Conservation (phyloP, 2,888 invertebrate species). For the Hartigia nigra region DNA sequence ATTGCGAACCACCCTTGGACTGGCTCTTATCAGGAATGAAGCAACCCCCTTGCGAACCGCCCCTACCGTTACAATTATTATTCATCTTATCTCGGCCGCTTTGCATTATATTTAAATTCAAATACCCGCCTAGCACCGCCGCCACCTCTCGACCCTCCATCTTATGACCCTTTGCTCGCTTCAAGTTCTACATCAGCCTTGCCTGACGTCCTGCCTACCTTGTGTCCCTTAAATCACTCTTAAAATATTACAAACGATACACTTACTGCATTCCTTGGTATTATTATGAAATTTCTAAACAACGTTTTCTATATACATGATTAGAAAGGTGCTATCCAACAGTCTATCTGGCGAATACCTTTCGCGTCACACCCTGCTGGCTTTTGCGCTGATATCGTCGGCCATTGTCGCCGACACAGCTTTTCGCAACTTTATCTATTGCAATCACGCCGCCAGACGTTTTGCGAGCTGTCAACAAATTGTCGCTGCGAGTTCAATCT, state of each 20-base stretch:
- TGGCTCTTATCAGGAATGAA: slow-evolving; percentile 46
- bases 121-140: slow-evolving; percentile 29
- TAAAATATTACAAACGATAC: not conserved
- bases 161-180: not conserved
- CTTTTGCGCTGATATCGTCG: not conserved
- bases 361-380: not conserved
- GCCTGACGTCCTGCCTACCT: slow-evolving; percentile 8
- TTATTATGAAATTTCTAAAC: not conserved
- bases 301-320: not conserved
- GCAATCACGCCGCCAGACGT: not conserved
- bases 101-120: slow-evolving; percentile 62
- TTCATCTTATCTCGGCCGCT: slow-evolving; percentile 60
- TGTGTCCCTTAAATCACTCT: not conserved
- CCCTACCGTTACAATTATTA: slow-evolving; percentile 53
- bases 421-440: not conserved
- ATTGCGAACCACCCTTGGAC: slow-evolving; percentile 22
- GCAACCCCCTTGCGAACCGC: slow-evolving; percentile 28
- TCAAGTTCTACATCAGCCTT: not conserved
- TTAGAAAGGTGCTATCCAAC: not conserved
- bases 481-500: not conserved
- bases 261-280: not conserved
- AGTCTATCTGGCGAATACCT: not conserved
- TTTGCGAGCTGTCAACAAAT: not conserved
- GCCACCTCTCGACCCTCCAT: not conserved
- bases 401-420: not conserved